Conservation (phyloP, 2,888 invertebrate species). For the Acrobeloides nanus region DNA sequence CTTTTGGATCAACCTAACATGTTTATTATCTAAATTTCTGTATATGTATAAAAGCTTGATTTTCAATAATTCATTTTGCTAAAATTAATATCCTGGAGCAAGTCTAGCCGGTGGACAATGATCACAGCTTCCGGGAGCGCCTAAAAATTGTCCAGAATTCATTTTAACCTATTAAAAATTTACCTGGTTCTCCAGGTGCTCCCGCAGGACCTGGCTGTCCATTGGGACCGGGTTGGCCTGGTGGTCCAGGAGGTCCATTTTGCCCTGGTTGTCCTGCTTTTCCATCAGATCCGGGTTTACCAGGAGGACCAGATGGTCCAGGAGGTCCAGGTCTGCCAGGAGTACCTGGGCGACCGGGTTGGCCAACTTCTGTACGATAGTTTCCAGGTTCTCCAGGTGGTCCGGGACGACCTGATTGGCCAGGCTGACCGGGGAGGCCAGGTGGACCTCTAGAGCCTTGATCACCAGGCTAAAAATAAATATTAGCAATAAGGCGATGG, state of each 20-base stretch:
- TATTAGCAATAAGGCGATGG: conserved; percentile 38
- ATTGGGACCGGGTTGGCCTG: conserved; percentile 35
- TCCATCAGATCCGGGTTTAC: conserved; percentile 4
- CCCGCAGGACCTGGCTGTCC: conserved; percentile 31
- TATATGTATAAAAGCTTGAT: too few species aligned
- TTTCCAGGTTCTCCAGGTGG: conserved; percentile 51
- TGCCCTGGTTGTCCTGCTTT: conserved; percentile 38
- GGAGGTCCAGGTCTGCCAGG: conserved; percentile 44
- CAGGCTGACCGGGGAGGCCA: conserved; percentile 60
- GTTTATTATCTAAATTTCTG: too few species aligned
- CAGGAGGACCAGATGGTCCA: conserved; percentile 36
- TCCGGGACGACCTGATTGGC: conserved; percentile 44
- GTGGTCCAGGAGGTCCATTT: conserved; percentile 39
- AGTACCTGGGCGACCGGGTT: conserved; percentile 40
- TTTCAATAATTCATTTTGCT: not conserved
- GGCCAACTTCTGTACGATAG: conserved; percentile 46
- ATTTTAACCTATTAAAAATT: not conserved
- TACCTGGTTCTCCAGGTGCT: conserved; percentile 33
- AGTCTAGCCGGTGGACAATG: conserved; percentile 36
- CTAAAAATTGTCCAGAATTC: conserved; percentile 10
- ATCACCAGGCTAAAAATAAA: conserved; percentile 46
- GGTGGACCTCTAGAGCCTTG: conserved; percentile 64
- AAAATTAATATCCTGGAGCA: conserved; percentile 20
- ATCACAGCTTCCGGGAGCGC: conserved; percentile 34
- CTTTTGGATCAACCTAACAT: too few species aligned